Evolutionary conservation across 2,888 invertebrate species (phyloP).

Genomic region (Trachelus stipa): DNA sequence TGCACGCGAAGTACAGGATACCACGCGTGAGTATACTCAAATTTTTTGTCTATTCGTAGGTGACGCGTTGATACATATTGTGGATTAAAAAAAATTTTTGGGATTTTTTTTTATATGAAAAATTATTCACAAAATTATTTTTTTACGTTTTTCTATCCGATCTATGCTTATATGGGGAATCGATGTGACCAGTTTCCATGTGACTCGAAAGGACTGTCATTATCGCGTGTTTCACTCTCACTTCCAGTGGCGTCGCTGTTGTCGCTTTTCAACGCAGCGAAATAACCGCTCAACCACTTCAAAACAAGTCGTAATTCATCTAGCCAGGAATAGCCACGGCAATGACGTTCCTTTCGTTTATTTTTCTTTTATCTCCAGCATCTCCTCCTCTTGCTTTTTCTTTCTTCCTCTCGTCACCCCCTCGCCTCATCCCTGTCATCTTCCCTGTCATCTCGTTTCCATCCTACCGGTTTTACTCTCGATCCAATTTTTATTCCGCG

Average conservation of each 20-base stretch:
- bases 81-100: no score
- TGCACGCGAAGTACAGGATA: not conserved
- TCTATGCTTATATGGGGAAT: not conserved
- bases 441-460: not conserved
- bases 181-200: not conserved
- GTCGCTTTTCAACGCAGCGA: slow-evolving; percentile 37
- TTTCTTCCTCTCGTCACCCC: not conserved
- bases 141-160: no score
- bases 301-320: slow-evolving; percentile 51
- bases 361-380: not conserved
- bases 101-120: not conserved
- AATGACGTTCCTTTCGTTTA: not conserved
- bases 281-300: slow-evolving; percentile 37
- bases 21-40: not conserved
- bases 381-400: not conserved
- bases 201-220: not conserved
- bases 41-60: no score
- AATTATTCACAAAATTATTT: no score
- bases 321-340: slow-evolving; percentile 34
- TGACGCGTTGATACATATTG: no score
- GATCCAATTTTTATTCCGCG: not conserved
- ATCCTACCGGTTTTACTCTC: not conserved
- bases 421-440: not conserved
- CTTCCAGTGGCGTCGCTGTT: slow-evolving; percentile 18
- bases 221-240: not conserved